A percentile compares a stretch with the other conserved stretches of the same genome.
Evolutionary conservation across 2,888 invertebrate species (phyloP).

Genomic region (Neoaliturus tenellus): DNA sequence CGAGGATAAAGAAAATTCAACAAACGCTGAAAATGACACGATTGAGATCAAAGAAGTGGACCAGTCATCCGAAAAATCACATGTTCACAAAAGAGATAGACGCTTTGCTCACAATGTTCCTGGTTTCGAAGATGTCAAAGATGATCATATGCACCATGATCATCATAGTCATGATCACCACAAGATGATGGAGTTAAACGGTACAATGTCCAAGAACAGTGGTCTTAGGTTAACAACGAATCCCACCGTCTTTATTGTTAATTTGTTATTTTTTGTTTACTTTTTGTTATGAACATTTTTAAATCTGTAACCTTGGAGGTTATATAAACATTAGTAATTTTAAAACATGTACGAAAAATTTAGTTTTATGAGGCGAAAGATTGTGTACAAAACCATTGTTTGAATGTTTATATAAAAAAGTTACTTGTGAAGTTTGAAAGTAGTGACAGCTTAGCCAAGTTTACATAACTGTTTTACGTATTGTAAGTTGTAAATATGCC

Average conservation of each 20-base stretch:
- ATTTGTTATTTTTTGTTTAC: conserved; percentile 22
- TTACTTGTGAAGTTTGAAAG: too few species aligned
- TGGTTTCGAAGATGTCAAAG: conserved; percentile 64
- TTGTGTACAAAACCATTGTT: too few species aligned
- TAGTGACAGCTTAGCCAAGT: too few species aligned
- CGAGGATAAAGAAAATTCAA: background rate
- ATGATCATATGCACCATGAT: conserved; percentile 50
- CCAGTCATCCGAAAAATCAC: background rate
- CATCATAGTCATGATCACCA: conserved; percentile 45
- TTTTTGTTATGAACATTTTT: conserved; percentile 11
- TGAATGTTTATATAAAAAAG: too few species aligned
- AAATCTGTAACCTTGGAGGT: too few species aligned
- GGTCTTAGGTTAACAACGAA: background rate
- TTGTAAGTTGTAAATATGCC: background rate
- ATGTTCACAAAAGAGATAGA: conserved; percentile 57
- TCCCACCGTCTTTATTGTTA: conserved; percentile 12
- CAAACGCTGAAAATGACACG: background rate
- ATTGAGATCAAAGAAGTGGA: background rate
- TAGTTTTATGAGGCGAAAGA: too few species aligned
- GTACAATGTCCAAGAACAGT: background rate
- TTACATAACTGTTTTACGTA: too few species aligned
- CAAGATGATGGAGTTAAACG: background rate
- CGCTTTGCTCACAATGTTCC: conserved; percentile 65
- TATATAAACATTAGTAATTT: too few species aligned
- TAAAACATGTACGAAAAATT: too few species aligned